phyloP scores from a whole-genome alignment of 2,797 vertebrate genomes.

The Ctenochaetus hawaiiensis region DNA sequence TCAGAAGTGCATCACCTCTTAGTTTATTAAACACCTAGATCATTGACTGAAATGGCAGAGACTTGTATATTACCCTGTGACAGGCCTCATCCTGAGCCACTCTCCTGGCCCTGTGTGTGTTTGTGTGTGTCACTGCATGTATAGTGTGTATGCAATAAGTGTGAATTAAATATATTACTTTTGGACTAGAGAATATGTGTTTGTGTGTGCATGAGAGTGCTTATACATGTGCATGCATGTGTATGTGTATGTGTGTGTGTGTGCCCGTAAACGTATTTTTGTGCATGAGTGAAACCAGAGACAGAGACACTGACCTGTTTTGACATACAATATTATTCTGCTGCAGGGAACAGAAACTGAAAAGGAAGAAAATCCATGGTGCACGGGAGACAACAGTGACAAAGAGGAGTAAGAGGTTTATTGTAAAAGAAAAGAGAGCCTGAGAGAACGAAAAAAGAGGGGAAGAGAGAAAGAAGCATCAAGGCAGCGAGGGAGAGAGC shows the following conservation, averaged over 20 bases:
- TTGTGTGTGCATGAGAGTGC: neutral
- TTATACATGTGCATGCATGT: neutral
- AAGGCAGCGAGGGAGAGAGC: slow-evolving; percentile 1
- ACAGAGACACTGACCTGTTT: slow-evolving; percentile 69
- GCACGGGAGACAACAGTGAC: slow-evolving; percentile 61
- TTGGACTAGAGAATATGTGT: neutral
- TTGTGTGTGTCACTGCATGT: slow-evolving; percentile 11
- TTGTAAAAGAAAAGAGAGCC: slow-evolving; percentile 47
- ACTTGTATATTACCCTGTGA: slow-evolving; percentile 53
- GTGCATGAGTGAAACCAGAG: slow-evolving; percentile 37
- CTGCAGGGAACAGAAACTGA: slow-evolving; percentile 72
- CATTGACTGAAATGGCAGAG: slow-evolving; percentile 56
- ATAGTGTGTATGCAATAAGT: neutral
- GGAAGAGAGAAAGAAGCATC: slow-evolving; percentile 23
- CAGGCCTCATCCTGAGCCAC: slow-evolving; percentile 31
- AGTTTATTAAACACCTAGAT: slow-evolving; percentile 65
- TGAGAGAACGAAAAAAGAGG: slow-evolving; percentile 25
- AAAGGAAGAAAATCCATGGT: slow-evolving; percentile 77
- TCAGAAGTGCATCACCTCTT: slow-evolving; percentile 48
- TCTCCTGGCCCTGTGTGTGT: slow-evolving; percentile 7
- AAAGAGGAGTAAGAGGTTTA: slow-evolving; percentile 71
- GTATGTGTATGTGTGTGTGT: neutral
- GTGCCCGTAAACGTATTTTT: neutral
- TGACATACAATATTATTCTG: slow-evolving; percentile 77
- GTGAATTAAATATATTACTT: neutral